phyloP scores from a whole-genome alignment of 2,113 vertebrate genomes.

The Silurus asotus region DNA sequence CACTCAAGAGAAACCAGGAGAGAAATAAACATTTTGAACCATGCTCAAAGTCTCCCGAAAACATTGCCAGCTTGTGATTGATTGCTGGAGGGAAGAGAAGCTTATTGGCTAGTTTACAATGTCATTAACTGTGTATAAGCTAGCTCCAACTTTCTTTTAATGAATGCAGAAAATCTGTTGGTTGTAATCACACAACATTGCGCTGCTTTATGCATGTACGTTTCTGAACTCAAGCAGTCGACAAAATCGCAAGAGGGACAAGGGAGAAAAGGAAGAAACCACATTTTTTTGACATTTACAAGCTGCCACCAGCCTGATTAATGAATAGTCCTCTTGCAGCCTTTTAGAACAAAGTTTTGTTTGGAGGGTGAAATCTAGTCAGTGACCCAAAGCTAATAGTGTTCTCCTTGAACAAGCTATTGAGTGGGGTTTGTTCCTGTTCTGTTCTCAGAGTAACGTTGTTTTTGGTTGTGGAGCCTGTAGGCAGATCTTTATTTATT shows the following conservation, averaged over 20 bases:
- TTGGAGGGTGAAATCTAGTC: constrained; percentile 52
- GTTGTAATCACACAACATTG: constrained; percentile 60
- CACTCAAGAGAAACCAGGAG: constrained; percentile 51
- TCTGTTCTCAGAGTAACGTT: constrained; percentile 36
- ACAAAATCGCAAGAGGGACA: constrained; percentile 20
- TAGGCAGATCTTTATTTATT: constrained; percentile 29
- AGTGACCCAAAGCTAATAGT: constrained; percentile 58
- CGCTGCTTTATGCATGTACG: constrained; percentile 5
- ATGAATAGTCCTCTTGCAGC: constrained; percentile 53
- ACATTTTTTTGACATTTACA: constrained; percentile 54
- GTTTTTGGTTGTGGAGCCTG: constrained; percentile 39
- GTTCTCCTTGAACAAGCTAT: constrained; percentile 55
- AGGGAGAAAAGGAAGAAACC: constrained; percentile 44
- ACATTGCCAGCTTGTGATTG: constrained; percentile 59
- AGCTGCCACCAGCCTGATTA: constrained; percentile 55
- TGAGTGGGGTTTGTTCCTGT: constrained; percentile 43
- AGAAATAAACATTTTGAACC: constrained; percentile 50
- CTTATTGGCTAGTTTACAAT: constrained; percentile 61
- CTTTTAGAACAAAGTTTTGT: constrained; percentile 60
- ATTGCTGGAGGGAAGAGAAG: constrained; percentile 58
- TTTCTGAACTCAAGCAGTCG: constrained; percentile 33
- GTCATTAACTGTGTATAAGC: constrained; percentile 56
- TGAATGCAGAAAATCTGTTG: constrained; percentile 63
- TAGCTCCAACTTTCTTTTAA: constrained; percentile 57
- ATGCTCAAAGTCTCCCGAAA: constrained; percentile 54